Evolutionary conservation across 2,888 invertebrate species (phyloP), one percentile per base, ranked within the genome.

Genomic region (Barypeithes pellucidus): DNA sequence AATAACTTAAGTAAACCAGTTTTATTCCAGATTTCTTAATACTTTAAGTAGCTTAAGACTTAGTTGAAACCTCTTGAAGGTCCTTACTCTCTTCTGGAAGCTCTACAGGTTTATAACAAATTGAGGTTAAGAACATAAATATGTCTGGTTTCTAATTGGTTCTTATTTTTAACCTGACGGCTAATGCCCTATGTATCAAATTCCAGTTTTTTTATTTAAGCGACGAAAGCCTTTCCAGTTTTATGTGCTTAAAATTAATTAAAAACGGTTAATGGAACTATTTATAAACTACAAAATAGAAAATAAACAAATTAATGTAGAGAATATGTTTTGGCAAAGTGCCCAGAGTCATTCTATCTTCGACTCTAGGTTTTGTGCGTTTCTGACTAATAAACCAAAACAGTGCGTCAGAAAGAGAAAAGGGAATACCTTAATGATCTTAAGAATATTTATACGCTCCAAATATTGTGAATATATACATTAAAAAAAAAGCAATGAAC

Each of bases 221-320:
- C 45, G 39, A 60, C 24, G 22, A 41, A 41, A 59, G 41, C 3
- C 12, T 60, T 41, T 60, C 41, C 60, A 61, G 45, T 61, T 61
- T 61, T 63, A 63, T 36, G 33, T 12, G 47, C 50, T 63, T 50
- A 50, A 50, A 63, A 63, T 63, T 63, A 50, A 63, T 63, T 63
- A 36, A 29, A 57, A 47, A 18, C 36, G 36, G 47, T 63, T 63
- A 63, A 47, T 50, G 63, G 63, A 45, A 14, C 36, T 63, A 63
- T 63, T 63, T 63, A 63, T 62, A 62, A 62, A 18, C 11, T 14
- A 22, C 45, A 9, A 47, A 50, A 63, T 33, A 29, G 20, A 63
- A 63, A 50, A 63, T 50, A 63, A 63, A 63, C 50, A 33, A 52
- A 8, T 33, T 29, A 33, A 2, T 18, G 33, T 29, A 52, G 54